Evolutionary conservation across 1,140 invertebrate species (phyloP).

Genomic region (Listronotus bonariensis): DNA sequence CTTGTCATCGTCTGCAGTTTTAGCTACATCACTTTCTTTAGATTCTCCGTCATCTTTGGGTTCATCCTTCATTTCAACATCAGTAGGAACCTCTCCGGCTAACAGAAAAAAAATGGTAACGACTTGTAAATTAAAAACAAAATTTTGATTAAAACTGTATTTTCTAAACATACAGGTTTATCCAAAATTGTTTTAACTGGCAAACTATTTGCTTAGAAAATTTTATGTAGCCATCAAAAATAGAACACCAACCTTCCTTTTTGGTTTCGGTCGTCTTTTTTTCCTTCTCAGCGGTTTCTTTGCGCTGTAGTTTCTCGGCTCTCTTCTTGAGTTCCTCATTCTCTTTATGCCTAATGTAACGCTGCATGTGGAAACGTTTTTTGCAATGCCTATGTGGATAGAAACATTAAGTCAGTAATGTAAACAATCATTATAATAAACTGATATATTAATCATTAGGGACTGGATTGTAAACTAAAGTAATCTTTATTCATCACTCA

Average conservation of each 20-base stretch:
- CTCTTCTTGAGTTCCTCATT: conserved; percentile 69
- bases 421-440: too few relatives aligned
- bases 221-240: neutral
- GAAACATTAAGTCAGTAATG: neutral
- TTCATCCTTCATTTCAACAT: conserved; percentile 39
- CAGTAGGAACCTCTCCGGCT: conserved; percentile 12
- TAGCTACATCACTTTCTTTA: conserved; percentile 37
- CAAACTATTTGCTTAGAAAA: neutral
- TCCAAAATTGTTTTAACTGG: too few relatives aligned
- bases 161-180: too few relatives aligned
- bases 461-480: too few relatives aligned
- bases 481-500: too few relatives aligned
- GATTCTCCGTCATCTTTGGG: conserved; percentile 35
- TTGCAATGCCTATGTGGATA: conserved; percentile 65
- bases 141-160: too few relatives aligned
- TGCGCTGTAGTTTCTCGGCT: conserved; percentile 69
- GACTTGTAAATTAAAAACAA: neutral
- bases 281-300: conserved; percentile 53
- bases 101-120: neutral
- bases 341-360: conserved; percentile 74
- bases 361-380: conserved; percentile 69
- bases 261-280: conserved; percentile 35
- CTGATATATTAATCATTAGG: too few relatives aligned
- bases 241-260: neutral
- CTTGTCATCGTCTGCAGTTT: conserved; percentile 61